These are phyloP conservation scores for Heliopora coerulea DNA, from an alignment of 92 coral and sea anemone species.

Conservation along the genomic window DNA sequence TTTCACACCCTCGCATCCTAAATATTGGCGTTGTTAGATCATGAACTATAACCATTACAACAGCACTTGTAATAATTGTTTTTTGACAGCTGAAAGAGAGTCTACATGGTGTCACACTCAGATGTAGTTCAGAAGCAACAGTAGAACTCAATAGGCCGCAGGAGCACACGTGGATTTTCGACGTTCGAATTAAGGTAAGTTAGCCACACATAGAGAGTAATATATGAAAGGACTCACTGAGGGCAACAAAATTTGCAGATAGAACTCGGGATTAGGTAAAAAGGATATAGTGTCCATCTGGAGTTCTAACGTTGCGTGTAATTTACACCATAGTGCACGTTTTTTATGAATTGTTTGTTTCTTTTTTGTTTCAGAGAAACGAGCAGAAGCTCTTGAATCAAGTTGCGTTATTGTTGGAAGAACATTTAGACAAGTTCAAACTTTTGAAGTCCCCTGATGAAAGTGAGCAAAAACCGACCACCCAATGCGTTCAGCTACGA, in stretches of 20 bases:
- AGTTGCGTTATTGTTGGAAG: slow-evolving; percentile 25
- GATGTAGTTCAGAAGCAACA: neutral
- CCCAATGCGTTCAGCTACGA: neutral
- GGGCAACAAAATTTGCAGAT: too few species aligned
- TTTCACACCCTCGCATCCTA: too few species aligned
- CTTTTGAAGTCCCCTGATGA: neutral
- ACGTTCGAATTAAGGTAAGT: slow-evolving; percentile 26
- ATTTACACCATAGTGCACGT: too few species aligned
- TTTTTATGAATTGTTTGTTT: neutral
- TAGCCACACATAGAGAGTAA: too few species aligned
- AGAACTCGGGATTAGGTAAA: too few species aligned
- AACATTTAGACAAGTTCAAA: slow-evolving; percentile 27
- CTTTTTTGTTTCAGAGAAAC: neutral
- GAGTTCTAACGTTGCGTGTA: neutral
- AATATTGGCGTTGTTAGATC: too few species aligned
- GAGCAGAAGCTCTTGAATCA: neutral
- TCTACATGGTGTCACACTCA: slow-evolving; percentile 49
- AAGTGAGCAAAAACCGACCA: neutral
- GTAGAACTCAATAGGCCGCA: neutral
- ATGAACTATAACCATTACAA: too few species aligned
- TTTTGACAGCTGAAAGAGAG: slow-evolving; percentile 11
- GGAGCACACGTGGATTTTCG: slow-evolving; percentile 16
- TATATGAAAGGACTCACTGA: too few species aligned
- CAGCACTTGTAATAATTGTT: neutral
- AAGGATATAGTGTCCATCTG: too few species aligned